Evolutionary conservation across 2,113 vertebrate genomes (phyloP).

Genomic region (Otolemur garnettii): DNA sequence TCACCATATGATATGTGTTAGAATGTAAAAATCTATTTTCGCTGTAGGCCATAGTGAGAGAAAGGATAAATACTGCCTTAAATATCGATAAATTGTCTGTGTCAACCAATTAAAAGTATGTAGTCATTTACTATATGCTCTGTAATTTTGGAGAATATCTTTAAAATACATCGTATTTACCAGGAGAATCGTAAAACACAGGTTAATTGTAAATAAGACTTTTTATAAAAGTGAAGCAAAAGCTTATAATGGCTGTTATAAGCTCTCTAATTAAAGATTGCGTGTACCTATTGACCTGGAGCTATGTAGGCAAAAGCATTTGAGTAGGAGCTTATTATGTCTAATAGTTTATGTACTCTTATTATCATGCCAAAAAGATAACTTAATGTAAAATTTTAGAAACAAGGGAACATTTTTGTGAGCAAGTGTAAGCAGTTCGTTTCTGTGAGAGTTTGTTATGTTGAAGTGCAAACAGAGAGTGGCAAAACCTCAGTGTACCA

Average conservation of each 20-base stretch:
- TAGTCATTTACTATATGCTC: not conserved
- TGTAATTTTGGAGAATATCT: slow-evolving; percentile 48
- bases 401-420: slow-evolving; percentile 27
- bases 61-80: not conserved
- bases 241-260: slow-evolving; percentile 9
- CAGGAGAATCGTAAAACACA: slow-evolving; percentile 14
- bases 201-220: slow-evolving; percentile 9
- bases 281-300: slow-evolving; percentile 19
- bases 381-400: not conserved
- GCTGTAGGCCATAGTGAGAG: not conserved
- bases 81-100: slow-evolving; percentile 9
- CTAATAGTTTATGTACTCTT: not conserved
- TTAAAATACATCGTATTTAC: slow-evolving; percentile 25
- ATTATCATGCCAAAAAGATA: not conserved
- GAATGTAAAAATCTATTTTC: not conserved
- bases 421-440: slow-evolving; percentile 7
- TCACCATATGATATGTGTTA: not conserved
- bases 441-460: slow-evolving; percentile 55
- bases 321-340: not conserved
- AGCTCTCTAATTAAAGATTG: not conserved
- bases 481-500: not conserved
- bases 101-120: not conserved
- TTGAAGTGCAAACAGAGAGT: not conserved
- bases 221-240: slow-evolving; percentile 49
- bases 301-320: not conserved